Evolutionary conservation across 2,113 vertebrate genomes (phyloP).

Genomic region (Bubo scandiacus): DNA sequence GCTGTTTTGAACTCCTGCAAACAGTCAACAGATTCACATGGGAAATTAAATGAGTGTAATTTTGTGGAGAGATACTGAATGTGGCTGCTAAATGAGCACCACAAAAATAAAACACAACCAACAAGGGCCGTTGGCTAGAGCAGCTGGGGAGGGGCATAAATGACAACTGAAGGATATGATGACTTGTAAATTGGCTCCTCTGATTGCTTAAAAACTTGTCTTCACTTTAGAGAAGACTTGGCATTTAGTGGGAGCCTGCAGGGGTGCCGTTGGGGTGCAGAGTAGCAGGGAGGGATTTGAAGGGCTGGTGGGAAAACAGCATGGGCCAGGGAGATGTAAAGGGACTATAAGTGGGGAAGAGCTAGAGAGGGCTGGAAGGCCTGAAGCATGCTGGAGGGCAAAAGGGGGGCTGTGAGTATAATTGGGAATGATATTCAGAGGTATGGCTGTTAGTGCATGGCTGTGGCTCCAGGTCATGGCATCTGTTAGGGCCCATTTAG

Average conservation of each 20-base stretch:
- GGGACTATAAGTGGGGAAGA: not conserved
- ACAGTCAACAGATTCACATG: conserved; percentile 29
- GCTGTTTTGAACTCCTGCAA: conserved; percentile 52
- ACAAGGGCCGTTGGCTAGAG: not conserved
- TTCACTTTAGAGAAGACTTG: not conserved
- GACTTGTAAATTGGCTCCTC: not conserved
- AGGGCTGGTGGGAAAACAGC: not conserved
- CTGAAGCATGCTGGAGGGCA: not conserved
- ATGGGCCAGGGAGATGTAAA: not conserved
- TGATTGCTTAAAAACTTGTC: not conserved
- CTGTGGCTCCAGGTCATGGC: not conserved
- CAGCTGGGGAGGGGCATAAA: not conserved
- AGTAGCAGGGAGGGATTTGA: not conserved
- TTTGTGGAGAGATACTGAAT: conserved; percentile 22
- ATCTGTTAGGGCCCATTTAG: not conserved
- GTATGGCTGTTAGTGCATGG: not conserved
- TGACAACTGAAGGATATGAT: not conserved
- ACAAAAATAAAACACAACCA: conserved; percentile 28
- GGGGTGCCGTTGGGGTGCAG: not conserved
- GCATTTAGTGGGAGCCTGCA: not conserved
- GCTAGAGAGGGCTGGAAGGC: not conserved
- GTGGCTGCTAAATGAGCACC: conserved; percentile 11
- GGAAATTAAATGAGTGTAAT: conserved; percentile 52
- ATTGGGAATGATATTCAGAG: not conserved
- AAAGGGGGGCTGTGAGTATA: not conserved